Evolutionary conservation across 2,797 vertebrate species (phyloP).

Genomic region (Semotilus atromaculatus): DNA sequence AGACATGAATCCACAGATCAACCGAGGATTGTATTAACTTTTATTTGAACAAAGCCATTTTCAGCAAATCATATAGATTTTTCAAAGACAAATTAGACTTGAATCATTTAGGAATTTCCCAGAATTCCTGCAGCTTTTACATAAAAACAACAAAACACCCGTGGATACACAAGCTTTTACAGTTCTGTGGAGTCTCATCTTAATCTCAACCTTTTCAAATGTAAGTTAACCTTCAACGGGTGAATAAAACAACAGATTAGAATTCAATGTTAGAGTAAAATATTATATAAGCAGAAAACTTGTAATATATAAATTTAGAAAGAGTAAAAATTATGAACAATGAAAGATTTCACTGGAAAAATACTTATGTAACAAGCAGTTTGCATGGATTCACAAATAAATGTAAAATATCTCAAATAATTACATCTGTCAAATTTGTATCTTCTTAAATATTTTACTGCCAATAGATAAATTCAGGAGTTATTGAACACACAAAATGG

Average conservation of each 20-base stretch:
- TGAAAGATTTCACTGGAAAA: neutral
- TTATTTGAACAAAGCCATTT: neutral
- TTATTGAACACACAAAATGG: slow-evolving; percentile 9
- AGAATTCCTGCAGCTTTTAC: neutral
- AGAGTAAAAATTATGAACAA: neutral
- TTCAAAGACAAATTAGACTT: neutral
- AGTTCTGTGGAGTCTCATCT: no score
- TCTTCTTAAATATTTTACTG: neutral
- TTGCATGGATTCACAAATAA: neutral
- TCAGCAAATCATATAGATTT: neutral
- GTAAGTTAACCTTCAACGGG: neutral
- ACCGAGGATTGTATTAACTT: neutral
- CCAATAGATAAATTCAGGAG: neutral
- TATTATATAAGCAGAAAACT: neutral
- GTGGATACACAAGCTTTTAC: neutral
- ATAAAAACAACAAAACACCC: neutral
- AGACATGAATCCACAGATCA: neutral
- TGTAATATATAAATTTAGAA: neutral
- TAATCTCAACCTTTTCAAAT: no score
- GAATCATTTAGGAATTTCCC: neutral
- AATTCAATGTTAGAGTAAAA: neutral
- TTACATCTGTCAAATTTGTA: slow-evolving; percentile 2
- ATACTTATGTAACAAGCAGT: neutral
- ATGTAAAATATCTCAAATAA: slow-evolving; percentile 17
- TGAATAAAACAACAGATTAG: neutral